These are phyloP conservation scores for Arctocebus calabarensis DNA, from an alignment of 2,797 vertebrate species.

Conservation along the genomic window DNA sequence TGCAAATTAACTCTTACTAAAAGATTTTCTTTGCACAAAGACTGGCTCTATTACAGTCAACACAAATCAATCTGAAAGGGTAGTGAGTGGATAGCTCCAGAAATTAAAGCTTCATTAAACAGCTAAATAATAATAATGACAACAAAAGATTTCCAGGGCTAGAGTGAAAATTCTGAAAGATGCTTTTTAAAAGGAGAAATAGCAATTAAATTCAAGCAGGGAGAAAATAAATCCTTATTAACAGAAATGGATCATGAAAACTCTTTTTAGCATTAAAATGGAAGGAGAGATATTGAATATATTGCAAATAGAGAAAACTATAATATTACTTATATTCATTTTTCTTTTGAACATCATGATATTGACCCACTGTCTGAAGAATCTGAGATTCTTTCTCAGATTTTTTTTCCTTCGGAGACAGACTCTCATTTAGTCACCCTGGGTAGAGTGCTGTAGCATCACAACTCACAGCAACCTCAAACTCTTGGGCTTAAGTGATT, in stretches of 20 bases:
- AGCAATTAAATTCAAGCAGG: neutral
- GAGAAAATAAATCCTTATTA: conserved; percentile 13
- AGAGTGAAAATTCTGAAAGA: conserved; percentile 48
- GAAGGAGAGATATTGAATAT: neutral
- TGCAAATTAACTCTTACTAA: conserved; percentile 74
- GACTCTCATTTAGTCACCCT: too few relatives aligned
- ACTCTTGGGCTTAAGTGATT: too few relatives aligned
- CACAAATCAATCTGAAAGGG: conserved; percentile 54
- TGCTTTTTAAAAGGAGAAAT: neutral
- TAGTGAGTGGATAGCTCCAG: conserved; percentile 26
- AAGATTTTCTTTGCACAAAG: conserved; percentile 59
- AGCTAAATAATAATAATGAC: conserved; percentile 29
- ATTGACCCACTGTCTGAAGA: conserved; percentile 18
- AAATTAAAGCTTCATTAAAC: conserved; percentile 68
- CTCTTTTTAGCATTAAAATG: conserved; percentile 31
- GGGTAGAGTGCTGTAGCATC: too few relatives aligned
- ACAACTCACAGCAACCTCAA: too few relatives aligned
- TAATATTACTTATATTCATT: neutral
- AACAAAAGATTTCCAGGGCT: neutral
- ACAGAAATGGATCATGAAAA: conserved; percentile 24
- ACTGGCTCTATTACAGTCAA: conserved; percentile 43
- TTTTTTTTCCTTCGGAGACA: neutral
- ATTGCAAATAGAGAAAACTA: neutral
- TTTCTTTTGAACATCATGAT: conserved; percentile 9
- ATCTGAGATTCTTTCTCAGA: neutral